Percentiles rank a stretch among this genome's conserved stretches.
Conservation (phyloP, 1,140 invertebrate species). For the Steinernema feltiae region DNA sequence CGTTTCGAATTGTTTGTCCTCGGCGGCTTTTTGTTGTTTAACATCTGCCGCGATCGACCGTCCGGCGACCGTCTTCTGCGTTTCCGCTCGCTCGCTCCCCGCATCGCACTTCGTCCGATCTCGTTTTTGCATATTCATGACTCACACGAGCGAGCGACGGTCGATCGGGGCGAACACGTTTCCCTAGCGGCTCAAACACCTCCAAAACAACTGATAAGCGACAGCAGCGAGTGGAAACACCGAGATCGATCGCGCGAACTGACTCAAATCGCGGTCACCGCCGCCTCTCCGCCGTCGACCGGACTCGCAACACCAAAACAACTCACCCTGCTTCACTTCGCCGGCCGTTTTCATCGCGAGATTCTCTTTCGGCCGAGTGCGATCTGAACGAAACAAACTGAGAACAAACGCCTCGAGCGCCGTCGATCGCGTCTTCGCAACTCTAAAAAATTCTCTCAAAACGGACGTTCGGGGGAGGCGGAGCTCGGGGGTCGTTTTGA, state of each 20-base stretch:
- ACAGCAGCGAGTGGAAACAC: background rate
- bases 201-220: background rate
- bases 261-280: too few species aligned
- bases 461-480: background rate
- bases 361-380: background rate
- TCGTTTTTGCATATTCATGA: too few species aligned
- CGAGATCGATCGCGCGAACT: background rate
- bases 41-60: background rate
- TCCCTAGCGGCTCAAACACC: background rate
- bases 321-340: background rate
- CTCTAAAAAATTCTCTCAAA: background rate
- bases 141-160: background rate
- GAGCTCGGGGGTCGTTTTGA: too few species aligned
- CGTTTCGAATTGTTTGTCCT: background rate
- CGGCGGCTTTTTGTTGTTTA: background rate
- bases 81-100: too few species aligned
- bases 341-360: slow-evolving; percentile 1
- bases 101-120: too few species aligned
- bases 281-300: too few species aligned
- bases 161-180: background rate
- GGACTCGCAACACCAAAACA: background rate
- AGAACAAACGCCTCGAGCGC: background rate
- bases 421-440: background rate
- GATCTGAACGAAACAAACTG: background rate
- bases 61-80: too few species aligned